Evolutionary conservation across 2,113 vertebrate species (phyloP).

Genomic region (Xyliphius kryptos): DNA sequence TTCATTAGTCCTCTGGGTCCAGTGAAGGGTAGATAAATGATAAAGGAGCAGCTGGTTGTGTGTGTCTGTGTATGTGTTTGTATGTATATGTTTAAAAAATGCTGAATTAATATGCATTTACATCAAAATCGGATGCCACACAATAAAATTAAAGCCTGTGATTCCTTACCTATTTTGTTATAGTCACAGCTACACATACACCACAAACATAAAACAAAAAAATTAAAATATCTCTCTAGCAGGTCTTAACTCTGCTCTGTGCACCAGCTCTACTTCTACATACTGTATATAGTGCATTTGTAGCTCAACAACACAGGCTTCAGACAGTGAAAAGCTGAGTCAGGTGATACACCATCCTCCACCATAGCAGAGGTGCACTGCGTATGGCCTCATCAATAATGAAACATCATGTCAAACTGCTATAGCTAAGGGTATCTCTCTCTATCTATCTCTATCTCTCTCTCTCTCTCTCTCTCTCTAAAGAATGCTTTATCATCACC

Average conservation of each 20-base stretch:
- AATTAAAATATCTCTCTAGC: slow-evolving; percentile 13
- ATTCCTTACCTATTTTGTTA: too few relatives aligned
- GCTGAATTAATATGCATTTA: slow-evolving; percentile 30
- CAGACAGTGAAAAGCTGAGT: slow-evolving; percentile 62
- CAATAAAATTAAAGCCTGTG: not conserved
- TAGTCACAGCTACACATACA: too few relatives aligned
- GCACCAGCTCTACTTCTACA: slow-evolving; percentile 34
- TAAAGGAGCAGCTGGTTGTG: slow-evolving; percentile 59
- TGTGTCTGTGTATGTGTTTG: slow-evolving; percentile 44
- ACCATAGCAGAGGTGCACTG: slow-evolving; percentile 51
- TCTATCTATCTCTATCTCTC: too few relatives aligned
- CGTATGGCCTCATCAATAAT: slow-evolving; percentile 69
- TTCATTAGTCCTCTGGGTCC: slow-evolving; percentile 62
- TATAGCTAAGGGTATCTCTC: slow-evolving; percentile 11
- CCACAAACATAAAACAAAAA: slow-evolving; percentile 9
- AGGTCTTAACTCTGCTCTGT: slow-evolving; percentile 6
- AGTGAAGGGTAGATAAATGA: slow-evolving; percentile 61
- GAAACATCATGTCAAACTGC: slow-evolving; percentile 51
- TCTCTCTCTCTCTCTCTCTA: not conserved
- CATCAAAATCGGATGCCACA: not conserved
- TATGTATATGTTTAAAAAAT: too few relatives aligned
- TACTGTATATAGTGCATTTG: slow-evolving; percentile 55
- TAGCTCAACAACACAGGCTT: slow-evolving; percentile 46
- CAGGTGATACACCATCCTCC: slow-evolving; percentile 49
- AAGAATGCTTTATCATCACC: too few relatives aligned